Base-by-base conservation (phyloP, 2,113 vertebrate genomes). In the Carollia perspicillata region DNA sequence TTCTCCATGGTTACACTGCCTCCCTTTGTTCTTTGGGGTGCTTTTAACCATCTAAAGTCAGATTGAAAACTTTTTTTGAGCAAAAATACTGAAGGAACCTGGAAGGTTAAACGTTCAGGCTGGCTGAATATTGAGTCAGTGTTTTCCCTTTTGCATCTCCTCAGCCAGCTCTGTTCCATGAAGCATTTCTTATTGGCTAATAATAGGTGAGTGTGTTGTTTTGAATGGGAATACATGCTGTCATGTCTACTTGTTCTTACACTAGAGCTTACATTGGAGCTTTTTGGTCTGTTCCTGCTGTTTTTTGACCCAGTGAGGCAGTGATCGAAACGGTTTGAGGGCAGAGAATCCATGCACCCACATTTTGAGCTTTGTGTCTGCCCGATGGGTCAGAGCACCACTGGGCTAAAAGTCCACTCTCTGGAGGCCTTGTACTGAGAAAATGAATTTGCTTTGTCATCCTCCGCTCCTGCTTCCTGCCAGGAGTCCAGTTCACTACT, bases 391-490 rank as follows among this genome's bases (percentile, higher is more conserved):
- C 74, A 47, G 35, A 81, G 66, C n/a, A 30, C 71, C n/a, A 55
- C 63, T 33, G 63, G 71, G 35, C 81, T 49, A 9, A 12, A 75
- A 75, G 55, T 80, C 35, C 8, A 42, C 44, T 75, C 75, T 93
- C 78, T 1, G 28, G 60, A 63, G 60, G 12, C 49, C 22, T 3
- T 72, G 90, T 92, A 85, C 96, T 97, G 90, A 16, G 81, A 87
- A 96, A 93, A 66, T 69, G 42, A 96, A 98, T 98, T 97, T 98
- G 98, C 98, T 98, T 97, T 97, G 98, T 98, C 98, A 98, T 98
- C 89, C 91, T 98, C 95, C 63, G 40, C 63, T 72, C 95, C 96
- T 96, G 86, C 84, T 95, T 97, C 84, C 96, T 88, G 81, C 77
- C 69, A 63, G 58, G 35, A 42, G 77, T 92, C 49, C 28, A 47